Evolutionary conservation across 2,113 vertebrate species (phyloP), one percentile per base, ranked within the genome.

Genomic region (Ploceus nigricollis): DNA sequence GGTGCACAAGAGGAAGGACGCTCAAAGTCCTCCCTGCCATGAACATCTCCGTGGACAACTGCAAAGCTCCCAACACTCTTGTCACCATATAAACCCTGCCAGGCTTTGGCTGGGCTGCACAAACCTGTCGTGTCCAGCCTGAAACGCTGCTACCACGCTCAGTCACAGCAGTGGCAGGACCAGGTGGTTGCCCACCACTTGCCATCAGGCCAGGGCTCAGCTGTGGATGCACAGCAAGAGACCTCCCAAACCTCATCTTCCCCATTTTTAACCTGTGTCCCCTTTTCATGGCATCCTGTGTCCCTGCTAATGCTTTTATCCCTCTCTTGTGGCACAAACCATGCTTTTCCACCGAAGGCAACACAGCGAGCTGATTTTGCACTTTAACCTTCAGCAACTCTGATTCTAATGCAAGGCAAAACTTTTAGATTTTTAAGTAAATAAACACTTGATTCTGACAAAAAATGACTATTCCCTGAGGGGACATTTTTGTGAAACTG

Each of bases 391-490:
- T 47, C 75, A 54, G 71, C 81, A 89, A 82, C 48, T 82, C 89
- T 90, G 90, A 44, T 71, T 91, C 71, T 70, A 92, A 94, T 25
- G 48, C 58, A 85, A 97, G 93, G 91, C 93, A 95, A 96, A 97
- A 94, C 91, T 92, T 97, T 82, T 58, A 14, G 85, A 89, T 84
- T 96, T 97, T 88, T 79, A 94, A 96, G 92, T 96, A 97, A 97
- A 97, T 91, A 96, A 97, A 94, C 91, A 95, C 92, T 94, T 93
- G 92, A 94, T 96, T 97, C 89, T 95, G 81, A 93, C 91, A 89
- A 96, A 95, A 94, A 94, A 86, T 76, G 72, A 92, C 82, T 93
- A 86, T 88, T 89, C 91, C 95, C 87, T 80, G 72, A 82, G 89
- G 89, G 82, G 85, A 90, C 87, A 77, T 95, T 94, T 95, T 94